Conservation (phyloP, 2,113 vertebrate species). For the Copsychus sechellarum region DNA sequence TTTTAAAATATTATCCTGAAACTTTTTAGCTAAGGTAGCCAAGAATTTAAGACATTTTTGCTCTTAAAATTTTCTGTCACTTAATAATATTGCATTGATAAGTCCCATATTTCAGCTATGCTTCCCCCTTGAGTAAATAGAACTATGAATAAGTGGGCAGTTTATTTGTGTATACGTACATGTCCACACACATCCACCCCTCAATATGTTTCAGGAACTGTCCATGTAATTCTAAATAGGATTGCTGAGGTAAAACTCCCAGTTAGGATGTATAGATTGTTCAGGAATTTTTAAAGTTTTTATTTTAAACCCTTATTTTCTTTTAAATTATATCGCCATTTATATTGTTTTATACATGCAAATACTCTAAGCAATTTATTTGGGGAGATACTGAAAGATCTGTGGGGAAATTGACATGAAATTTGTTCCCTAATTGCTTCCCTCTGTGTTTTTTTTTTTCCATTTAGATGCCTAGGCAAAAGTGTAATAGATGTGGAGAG, state of each 20-base stretch:
- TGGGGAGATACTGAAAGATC: not conserved
- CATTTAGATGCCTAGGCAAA: not conserved
- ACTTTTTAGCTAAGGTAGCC: not conserved
- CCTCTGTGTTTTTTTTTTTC: not conserved
- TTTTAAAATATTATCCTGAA: not conserved
- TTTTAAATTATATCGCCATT: not conserved
- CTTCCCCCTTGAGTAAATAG: not conserved
- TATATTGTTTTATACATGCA: not conserved
- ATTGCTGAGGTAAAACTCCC: not conserved
- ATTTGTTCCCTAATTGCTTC: not conserved
- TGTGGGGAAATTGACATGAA: not conserved
- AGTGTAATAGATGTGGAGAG: not conserved
- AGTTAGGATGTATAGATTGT: no score
- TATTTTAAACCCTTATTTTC: not conserved
- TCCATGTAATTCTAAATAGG: not conserved
- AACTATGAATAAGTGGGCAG: not conserved
- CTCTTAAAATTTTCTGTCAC: not conserved
- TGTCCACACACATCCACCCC: accelerated
- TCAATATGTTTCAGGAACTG: not conserved
- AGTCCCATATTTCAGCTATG: not conserved
- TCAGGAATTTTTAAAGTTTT: not conserved
- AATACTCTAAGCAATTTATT: not conserved
- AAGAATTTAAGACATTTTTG: not conserved
- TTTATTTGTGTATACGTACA: not conserved
- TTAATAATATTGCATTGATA: not conserved